Evolutionary conservation across 2,113 vertebrate genomes (phyloP).

Genomic region (Paracyprichromis sp.): DNA sequence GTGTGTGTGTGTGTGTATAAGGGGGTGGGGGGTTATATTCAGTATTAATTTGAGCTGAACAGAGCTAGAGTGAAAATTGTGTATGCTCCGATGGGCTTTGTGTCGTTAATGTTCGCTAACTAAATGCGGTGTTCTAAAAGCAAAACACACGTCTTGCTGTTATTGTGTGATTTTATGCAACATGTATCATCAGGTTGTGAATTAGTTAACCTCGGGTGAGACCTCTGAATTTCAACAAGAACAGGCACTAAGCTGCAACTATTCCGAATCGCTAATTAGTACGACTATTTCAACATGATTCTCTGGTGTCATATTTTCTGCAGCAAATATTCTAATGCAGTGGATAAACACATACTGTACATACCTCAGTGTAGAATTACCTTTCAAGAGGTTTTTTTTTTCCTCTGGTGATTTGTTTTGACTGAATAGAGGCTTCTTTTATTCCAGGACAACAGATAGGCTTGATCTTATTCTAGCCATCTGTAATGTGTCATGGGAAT

Average conservation of each 20-base stretch:
- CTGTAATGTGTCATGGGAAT: conserved; percentile 44
- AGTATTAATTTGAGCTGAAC: background rate
- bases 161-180: background rate
- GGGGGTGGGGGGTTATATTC: background rate
- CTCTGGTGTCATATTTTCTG: background rate
- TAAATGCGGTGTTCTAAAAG: background rate
- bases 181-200: background rate
- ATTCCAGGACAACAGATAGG: conserved; percentile 35
- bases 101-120: background rate
- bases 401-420: conserved; percentile 11
- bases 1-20: fast-evolving
- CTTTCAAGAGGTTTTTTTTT: background rate
- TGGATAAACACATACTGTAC: background rate
- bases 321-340: background rate
- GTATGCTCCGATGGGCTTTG: background rate
- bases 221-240: background rate
- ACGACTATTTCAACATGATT: background rate
- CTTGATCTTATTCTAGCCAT: conserved; percentile 38
- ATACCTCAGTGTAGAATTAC: background rate
- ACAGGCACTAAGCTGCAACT: background rate
- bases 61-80: background rate
- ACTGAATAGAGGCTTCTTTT: conserved; percentile 22
- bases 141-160: background rate
- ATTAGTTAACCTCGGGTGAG: background rate
- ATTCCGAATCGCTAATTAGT: background rate